Base-by-base conservation (phyloP, 2,797 vertebrate genomes). In the Argyrosomus regius region DNA sequence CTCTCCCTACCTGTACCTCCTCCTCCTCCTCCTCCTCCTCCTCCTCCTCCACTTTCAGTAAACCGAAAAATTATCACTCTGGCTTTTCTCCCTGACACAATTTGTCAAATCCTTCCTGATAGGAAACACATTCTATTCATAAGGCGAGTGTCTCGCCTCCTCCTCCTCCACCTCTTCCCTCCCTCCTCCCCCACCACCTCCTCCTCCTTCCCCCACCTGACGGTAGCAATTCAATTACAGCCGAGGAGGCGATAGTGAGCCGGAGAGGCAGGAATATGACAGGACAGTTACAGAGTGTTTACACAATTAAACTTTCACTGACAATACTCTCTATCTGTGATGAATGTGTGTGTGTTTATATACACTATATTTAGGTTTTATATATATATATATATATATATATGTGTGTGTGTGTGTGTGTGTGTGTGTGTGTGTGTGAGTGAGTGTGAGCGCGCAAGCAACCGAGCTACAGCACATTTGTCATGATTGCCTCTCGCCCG, bases 251-350 rank as follows among this genome's bases (percentile, higher is more conserved):
- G 97, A 99, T 97, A 98, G 97, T 96, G 96, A 97, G 96, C 95
- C 94, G 10, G 61, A 94, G 96, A 97, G 96, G 97, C 96, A 97
- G 97, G 96, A 97, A 98, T 97, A 97, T 98, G 97, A 98, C 97
- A 97, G 97, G 96, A 97, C 97, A 96, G 96, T 98, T 97, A 98
- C 96, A 97, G 96, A 97, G 96, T 98, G 97, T 98, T 98, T 98
- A 98, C 97, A 97, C 97, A 98, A 97, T 97, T 98, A 97, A 98
- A 98, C 97, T 97, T 97, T 97, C 96, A 93, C 95, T 97, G 96
- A 96, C 97, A 97, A 97, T 96, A 96, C 96, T 96, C 95, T 72
- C 91, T 52, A 92, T 96, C 95, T 75, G 59, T 74, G 77, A 77
- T 72, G 79, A 73, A 72, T 77, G 66, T 26, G 10, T 48, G 28